These are phyloP conservation scores for Megalonaias nervosa DNA, from an alignment of 1,140 invertebrate species.

Conservation along the genomic window DNA sequence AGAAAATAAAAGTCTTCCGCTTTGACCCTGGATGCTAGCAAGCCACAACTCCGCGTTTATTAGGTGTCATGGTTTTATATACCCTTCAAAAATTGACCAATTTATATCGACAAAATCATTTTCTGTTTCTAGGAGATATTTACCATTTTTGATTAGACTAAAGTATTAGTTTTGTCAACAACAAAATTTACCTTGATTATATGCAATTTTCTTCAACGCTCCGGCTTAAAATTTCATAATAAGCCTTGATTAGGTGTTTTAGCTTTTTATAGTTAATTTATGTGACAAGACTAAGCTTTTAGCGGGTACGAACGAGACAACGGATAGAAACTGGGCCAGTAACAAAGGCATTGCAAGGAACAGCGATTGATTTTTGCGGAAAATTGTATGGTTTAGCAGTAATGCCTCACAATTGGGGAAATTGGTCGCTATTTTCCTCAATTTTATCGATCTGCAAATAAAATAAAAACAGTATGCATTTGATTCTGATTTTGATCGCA, in stretches of 20 bases:
- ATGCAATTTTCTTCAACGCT: slow-evolving; percentile 55
- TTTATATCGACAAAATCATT: slow-evolving; percentile 56
- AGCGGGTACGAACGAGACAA: slow-evolving; percentile 37
- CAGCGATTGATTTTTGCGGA: slow-evolving; percentile 46
- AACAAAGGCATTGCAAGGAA: slow-evolving; percentile 26
- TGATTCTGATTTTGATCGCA: no score
- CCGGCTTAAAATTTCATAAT: slow-evolving; percentile 64
- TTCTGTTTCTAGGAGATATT: slow-evolving; percentile 52
- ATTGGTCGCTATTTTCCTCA: slow-evolving; percentile 57
- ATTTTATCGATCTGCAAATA: slow-evolving; percentile 42
- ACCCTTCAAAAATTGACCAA: slow-evolving; percentile 55
- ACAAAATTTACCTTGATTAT: slow-evolving; percentile 61
- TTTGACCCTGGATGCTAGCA: no score
- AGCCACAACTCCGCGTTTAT: no score
- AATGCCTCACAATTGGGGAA: slow-evolving; percentile 54
- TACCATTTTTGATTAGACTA: slow-evolving; percentile 56
- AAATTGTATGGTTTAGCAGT: slow-evolving; percentile 51
- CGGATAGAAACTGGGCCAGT: slow-evolving; percentile 37
- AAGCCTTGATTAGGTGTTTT: slow-evolving; percentile 56
- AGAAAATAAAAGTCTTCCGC: no score
- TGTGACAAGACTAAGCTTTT: slow-evolving; percentile 56
- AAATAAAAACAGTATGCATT: no score
- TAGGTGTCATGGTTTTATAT: slow-evolving; percentile 45
- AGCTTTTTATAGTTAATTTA: slow-evolving; percentile 60
- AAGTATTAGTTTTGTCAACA: slow-evolving; percentile 62